Conservation (phyloP, 35 echinoderm and acorn worm species). For the Heliocidaris tuberculata region DNA sequence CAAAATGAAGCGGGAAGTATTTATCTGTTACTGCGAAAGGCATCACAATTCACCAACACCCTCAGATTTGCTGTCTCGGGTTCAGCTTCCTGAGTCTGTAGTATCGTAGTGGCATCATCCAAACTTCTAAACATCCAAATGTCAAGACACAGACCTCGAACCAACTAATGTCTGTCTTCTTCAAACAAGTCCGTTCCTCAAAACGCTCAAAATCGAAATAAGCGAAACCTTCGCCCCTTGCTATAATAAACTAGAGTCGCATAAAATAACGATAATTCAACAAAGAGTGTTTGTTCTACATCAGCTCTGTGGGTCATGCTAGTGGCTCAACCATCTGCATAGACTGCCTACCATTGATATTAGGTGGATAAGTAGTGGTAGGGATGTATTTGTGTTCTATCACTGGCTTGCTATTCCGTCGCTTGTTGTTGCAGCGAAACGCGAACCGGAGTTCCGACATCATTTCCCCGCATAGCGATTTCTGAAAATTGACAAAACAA, state of each 20-base stretch:
- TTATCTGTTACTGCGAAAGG: not conserved
- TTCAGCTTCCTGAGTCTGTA: not conserved
- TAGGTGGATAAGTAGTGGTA: conserved; percentile 57
- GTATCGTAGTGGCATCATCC: not conserved
- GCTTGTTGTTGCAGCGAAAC: conserved; percentile 81
- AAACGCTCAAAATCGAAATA: not conserved
- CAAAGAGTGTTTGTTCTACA: not conserved
- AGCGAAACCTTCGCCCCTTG: not conserved
- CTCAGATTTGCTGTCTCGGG: not conserved
- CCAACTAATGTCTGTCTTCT: too few species aligned
- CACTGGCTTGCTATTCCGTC: conserved; percentile 63
- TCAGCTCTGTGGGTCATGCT: conserved; percentile 53
- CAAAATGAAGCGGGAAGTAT: too few species aligned
- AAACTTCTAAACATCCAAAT: not conserved
- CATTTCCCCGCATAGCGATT: conserved; percentile 98
- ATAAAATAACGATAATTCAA: not conserved
- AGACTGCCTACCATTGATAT: conserved; percentile 66
- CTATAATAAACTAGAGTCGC: not conserved
- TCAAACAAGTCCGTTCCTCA: not conserved
- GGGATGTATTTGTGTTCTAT: conserved; percentile 79
- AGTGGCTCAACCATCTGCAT: conserved; percentile 81
- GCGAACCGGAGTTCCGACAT: conserved; percentile 92
- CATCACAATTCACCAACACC: not conserved
- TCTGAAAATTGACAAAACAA: conserved; percentile 58
- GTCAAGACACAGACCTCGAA: not conserved